Evolutionary conservation across 2,888 invertebrate species (phyloP).

Genomic region (Charanyca ferruginea): DNA sequence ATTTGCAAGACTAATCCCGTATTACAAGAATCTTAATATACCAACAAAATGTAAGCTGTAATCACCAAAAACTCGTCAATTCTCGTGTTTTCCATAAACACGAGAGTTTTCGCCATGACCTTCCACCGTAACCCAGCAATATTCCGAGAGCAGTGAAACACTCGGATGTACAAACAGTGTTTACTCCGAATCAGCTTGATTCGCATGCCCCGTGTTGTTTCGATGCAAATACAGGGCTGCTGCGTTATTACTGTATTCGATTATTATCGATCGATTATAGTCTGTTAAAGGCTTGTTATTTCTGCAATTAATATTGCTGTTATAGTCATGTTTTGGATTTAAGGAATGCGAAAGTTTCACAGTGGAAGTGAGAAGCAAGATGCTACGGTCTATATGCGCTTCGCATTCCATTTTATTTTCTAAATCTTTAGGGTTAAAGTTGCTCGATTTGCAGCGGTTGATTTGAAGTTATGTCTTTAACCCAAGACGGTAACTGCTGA

Average conservation of each 20-base stretch:
- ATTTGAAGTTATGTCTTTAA: not conserved
- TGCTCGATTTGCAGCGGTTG: not conserved
- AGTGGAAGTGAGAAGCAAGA: not conserved
- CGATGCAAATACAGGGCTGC: constrained; percentile 40
- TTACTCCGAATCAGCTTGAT: constrained; percentile 57
- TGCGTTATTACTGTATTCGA: constrained; percentile 37
- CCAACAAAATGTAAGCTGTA: not conserved
- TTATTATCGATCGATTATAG: constrained; percentile 21
- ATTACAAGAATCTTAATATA: not conserved
- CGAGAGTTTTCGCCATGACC: constrained; percentile 35
- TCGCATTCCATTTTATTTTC: not conserved
- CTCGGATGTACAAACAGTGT: constrained; percentile 47
- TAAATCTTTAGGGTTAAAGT: not conserved
- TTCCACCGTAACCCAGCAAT: constrained; percentile 32
- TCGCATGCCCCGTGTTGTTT: constrained; percentile 38
- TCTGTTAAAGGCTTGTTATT: not conserved
- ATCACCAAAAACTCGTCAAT: not conserved
- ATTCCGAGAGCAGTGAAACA: constrained; percentile 35
- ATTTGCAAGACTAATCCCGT: not conserved
- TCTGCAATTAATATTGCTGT: not conserved
- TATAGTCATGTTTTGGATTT: constrained; percentile 3
- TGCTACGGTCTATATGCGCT: not conserved
- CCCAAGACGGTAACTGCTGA: not conserved
- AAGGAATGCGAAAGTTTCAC: not conserved
- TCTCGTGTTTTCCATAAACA: not conserved